Conservation (phyloP, 2,888 invertebrate species). For the Plebejus anna region DNA sequence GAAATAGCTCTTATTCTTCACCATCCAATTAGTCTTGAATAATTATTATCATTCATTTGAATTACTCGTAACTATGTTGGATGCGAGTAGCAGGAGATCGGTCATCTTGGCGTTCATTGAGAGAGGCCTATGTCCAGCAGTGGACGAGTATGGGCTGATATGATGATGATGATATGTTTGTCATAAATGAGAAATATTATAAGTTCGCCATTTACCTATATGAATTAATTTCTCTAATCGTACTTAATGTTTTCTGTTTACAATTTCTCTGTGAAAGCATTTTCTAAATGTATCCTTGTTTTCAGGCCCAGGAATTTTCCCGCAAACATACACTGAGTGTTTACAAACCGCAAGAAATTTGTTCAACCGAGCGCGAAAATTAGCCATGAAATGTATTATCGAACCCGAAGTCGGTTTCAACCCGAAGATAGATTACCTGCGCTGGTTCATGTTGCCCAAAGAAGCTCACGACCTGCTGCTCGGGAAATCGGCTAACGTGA, state of each 20-base stretch:
- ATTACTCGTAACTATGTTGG: neutral
- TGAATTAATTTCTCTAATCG: too few relatives aligned
- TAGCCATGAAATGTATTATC: constrained; percentile 86
- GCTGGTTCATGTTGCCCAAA: constrained; percentile 94
- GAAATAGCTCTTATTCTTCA: neutral
- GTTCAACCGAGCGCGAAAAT: constrained; percentile 87
- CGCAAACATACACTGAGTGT: constrained; percentile 87
- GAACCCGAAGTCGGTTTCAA: constrained; percentile 88
- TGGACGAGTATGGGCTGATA: too few relatives aligned
- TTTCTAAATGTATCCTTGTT: constrained; percentile 34
- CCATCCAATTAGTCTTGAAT: neutral
- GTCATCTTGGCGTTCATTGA: too few relatives aligned
- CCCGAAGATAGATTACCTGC: constrained; percentile 82
- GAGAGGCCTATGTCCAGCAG: too few relatives aligned
- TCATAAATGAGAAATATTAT: too few relatives aligned
- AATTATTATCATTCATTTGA: neutral
- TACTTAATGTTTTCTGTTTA: neutral
- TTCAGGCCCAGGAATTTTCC: constrained; percentile 84
- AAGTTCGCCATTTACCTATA: too few relatives aligned
- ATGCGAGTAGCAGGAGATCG: too few relatives aligned
- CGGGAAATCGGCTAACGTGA: constrained; percentile 87
- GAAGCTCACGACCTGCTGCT: constrained; percentile 89
- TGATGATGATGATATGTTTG: too few relatives aligned
- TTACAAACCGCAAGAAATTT: constrained; percentile 88
- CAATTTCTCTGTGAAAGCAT: neutral